phyloP scores from a whole-genome alignment of 1,140 invertebrate genomes.

The Lasaia peninsularis region DNA sequence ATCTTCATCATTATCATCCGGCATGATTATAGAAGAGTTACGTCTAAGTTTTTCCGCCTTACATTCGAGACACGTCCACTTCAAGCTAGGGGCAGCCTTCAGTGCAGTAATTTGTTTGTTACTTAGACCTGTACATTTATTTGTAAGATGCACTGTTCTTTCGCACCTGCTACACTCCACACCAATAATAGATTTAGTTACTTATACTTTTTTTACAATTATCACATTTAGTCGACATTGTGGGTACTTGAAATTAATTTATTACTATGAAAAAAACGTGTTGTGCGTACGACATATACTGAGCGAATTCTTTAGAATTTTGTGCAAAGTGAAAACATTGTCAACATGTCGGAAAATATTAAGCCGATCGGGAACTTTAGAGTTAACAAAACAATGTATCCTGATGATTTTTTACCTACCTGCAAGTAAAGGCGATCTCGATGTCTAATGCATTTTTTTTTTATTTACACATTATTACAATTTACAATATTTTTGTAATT shows the following conservation, averaged over 20 bases:
- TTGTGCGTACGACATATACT: no score
- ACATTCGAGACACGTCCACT: slow-evolving; percentile 20
- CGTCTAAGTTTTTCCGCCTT: slow-evolving; percentile 9
- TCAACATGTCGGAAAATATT: no score
- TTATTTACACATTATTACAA: no score
- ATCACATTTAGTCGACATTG: slow-evolving; percentile 5
- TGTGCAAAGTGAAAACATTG: no score
- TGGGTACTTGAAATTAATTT: slow-evolving; percentile 2
- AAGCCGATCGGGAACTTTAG: no score
- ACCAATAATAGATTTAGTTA: slow-evolving; percentile 16
- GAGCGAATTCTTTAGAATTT: no score
- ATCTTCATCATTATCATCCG: slow-evolving; percentile 19
- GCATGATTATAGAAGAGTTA: slow-evolving; percentile 15
- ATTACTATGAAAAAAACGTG: no score
- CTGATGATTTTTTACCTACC: no score
- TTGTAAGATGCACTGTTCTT: slow-evolving; percentile 20
- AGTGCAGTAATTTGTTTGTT: slow-evolving; percentile 21
- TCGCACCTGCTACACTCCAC: slow-evolving; percentile 21
- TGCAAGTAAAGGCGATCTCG: no score
- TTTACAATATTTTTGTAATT: no score
- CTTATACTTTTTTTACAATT: slow-evolving; percentile 4
- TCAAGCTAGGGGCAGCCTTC: slow-evolving; percentile 13
- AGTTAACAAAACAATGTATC: no score
- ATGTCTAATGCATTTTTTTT: no score
- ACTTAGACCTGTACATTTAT: slow-evolving; percentile 16